Conservation (phyloP, 1,140 invertebrate genomes). For the Drosophila sproati region DNA sequence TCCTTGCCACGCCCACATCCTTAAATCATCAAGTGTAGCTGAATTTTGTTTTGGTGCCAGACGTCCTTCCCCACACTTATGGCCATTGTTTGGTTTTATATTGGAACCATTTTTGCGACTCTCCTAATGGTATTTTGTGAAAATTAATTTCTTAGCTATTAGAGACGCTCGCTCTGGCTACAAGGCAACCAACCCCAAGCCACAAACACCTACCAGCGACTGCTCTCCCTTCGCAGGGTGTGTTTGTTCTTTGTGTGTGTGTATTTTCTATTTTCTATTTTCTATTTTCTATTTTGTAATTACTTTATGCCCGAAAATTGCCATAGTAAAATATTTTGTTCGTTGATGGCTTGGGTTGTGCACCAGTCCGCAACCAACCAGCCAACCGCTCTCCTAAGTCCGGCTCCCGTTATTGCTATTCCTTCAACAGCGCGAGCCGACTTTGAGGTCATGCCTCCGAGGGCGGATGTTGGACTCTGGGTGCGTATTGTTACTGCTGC, state of each 20-base stretch:
- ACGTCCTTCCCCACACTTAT: slow-evolving; percentile 33
- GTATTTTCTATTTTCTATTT: background rate
- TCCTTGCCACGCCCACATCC: slow-evolving; percentile 26
- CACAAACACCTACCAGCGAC: background rate
- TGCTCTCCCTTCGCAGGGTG: background rate
- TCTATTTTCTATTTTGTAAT: slow-evolving; percentile 52
- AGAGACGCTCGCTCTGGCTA: slow-evolving; percentile 48
- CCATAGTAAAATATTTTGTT: slow-evolving; percentile 77
- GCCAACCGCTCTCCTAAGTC: background rate
- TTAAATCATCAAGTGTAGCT: background rate
- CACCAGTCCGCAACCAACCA: background rate
- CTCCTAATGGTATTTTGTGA: slow-evolving; percentile 81
- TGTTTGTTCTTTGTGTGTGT: slow-evolving; percentile 39
- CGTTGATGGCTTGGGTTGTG: slow-evolving; percentile 53
- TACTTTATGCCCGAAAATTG: slow-evolving; percentile 80
- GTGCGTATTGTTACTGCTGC: background rate
- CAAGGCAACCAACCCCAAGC: background rate
- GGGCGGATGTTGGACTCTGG: slow-evolving; percentile 36
- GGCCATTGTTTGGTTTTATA: slow-evolving; percentile 80
- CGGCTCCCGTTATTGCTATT: background rate
- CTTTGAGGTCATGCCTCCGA: slow-evolving; percentile 42
- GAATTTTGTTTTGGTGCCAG: background rate
- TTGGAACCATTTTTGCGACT: slow-evolving; percentile 79
- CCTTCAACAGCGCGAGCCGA: background rate
- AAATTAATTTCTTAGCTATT: slow-evolving; percentile 82